Conservation (phyloP, 35 echinoderm and acorn worm species). For the Heliocidaris erythrogramma region DNA sequence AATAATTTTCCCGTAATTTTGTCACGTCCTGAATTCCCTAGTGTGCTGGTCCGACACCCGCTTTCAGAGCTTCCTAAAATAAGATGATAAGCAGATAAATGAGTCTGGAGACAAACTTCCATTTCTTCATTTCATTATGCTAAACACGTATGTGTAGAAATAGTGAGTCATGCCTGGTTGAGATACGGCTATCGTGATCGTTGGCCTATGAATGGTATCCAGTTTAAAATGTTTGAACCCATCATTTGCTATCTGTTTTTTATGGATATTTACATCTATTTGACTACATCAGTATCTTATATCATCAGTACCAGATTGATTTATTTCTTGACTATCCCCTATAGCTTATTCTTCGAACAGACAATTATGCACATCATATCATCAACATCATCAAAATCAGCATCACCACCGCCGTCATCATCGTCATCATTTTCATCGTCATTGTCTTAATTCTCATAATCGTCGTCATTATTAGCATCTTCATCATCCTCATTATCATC, state of each 20-base stretch:
- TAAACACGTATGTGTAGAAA: background rate
- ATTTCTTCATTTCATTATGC: background rate
- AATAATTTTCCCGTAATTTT: constrained; percentile 3
- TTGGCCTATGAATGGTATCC: background rate
- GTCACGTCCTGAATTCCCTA: background rate
- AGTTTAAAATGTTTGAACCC: background rate
- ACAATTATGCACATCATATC: too few species aligned
- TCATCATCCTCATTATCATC: too few species aligned
- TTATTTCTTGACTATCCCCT: background rate
- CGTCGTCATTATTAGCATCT: too few species aligned
- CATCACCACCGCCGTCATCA: too few species aligned
- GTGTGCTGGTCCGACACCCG: background rate
- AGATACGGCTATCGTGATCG: background rate
- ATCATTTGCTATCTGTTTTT: background rate
- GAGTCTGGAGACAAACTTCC: background rate
- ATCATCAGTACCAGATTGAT: background rate
- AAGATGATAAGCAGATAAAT: background rate
- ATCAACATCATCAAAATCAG: too few species aligned
- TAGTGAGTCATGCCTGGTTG: background rate
- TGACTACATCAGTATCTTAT: background rate
- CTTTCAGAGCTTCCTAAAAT: background rate
- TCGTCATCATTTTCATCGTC: too few species aligned
- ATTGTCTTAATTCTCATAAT: too few species aligned
- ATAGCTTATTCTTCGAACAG: background rate
- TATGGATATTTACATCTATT: too few species aligned